Percentiles rank a stretch among this genome's conserved stretches.
These are phyloP conservation scores for Apis cerana DNA, from an alignment of 1,140 invertebrate species.

Conservation along the genomic window DNA sequence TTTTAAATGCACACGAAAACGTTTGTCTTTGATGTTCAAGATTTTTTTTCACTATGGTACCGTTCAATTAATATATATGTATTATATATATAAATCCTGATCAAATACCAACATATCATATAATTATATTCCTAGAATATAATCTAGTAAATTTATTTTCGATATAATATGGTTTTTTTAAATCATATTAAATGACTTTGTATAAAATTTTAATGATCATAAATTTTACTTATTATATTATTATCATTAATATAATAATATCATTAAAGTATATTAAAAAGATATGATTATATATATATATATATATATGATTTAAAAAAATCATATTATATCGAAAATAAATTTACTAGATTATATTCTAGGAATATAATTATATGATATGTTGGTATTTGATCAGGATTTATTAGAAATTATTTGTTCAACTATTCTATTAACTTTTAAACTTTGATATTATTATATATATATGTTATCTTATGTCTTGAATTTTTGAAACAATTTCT, in stretches of 20 bases:
- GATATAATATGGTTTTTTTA: not conserved
- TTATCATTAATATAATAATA: not conserved
- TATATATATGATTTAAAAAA: not conserved
- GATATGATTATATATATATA: not conserved
- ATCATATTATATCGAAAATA: not conserved
- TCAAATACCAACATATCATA: not conserved
- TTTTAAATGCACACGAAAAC: not conserved
- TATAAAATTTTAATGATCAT: conserved; percentile 2
- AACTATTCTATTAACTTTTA: too few relatives aligned
- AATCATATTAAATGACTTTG: not conserved
- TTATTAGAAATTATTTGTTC: too few relatives aligned
- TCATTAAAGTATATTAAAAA: not conserved
- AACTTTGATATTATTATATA: too few relatives aligned
- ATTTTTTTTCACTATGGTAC: not conserved
- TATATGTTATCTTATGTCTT: too few relatives aligned
- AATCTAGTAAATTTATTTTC: not conserved
- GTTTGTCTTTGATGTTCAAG: not conserved
- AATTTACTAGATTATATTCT: not conserved
- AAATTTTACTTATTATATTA: not conserved
- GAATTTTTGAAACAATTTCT: too few relatives aligned
- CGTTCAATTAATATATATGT: not conserved
- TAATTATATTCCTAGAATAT: not conserved
- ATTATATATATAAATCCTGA: too few relatives aligned
- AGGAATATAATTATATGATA: not conserved
- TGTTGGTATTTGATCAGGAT: not conserved